These are phyloP conservation scores for Thamnaconus septentrionalis DNA, from an alignment of 2,113 vertebrate species.

Conservation along the genomic window DNA sequence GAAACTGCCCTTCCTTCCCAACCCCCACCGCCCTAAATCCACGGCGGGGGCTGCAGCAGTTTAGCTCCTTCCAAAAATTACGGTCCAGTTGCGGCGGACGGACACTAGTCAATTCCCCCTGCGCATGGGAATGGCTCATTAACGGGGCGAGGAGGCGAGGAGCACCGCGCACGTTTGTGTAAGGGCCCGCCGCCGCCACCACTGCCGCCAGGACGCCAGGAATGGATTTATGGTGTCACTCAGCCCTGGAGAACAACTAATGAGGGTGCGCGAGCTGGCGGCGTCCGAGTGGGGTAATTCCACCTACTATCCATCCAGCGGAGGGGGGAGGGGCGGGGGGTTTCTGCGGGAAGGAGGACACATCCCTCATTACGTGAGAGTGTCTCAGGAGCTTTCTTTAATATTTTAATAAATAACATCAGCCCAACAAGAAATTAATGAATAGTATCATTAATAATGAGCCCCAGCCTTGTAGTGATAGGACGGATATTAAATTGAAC, in stretches of 20 bases:
- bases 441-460: conserved; percentile 99
- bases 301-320: conserved; percentile 76
- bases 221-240: conserved; percentile 99
- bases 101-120: conserved; percentile 96
- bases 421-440: conserved; percentile 99
- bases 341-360: conserved; percentile 76
- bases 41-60: conserved; percentile 76
- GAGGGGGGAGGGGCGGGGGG: conserved; percentile 26
- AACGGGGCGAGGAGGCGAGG: conserved; percentile 66
- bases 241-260: conserved; percentile 94
- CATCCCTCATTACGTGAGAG: conserved; percentile 93
- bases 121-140: conserved; percentile 98
- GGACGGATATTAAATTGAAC: conserved; percentile 99
- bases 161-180: conserved; percentile 79
- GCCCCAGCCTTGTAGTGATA: conserved; percentile 95
- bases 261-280: conserved; percentile 82
- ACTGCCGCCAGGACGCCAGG: conserved; percentile 62
- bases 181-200: conserved; percentile 77
- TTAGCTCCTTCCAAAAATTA: conserved; percentile 81
- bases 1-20: conserved; percentile 47
- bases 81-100: conserved; percentile 84
- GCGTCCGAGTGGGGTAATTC: conserved; percentile 81
- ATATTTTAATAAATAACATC: conserved; percentile 99
- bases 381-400: conserved; percentile 97
- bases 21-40: conserved; percentile 81